phyloP scores from a whole-genome alignment of 2,113 vertebrate species.

The Elephas maximus region DNA sequence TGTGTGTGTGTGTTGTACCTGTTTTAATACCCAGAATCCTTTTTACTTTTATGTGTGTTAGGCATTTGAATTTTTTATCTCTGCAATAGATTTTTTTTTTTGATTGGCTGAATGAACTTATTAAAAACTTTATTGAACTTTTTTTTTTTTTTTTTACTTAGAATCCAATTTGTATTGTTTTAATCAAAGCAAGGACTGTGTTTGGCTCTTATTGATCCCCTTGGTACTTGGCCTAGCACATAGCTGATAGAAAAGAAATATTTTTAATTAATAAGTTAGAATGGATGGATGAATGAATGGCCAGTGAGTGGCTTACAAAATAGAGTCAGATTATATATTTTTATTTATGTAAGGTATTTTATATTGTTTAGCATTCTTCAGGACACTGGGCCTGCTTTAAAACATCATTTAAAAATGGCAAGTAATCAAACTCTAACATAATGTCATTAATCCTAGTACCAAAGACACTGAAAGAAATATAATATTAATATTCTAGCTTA shows the following conservation, averaged over 20 bases:
- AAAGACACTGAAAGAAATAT: not conserved
- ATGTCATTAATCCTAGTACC: not conserved
- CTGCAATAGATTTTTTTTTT: constrained; percentile 1
- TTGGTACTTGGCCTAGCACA: not conserved
- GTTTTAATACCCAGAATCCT: not conserved
- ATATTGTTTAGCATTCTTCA: not conserved
- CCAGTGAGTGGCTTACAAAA: not conserved
- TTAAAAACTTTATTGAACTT: not conserved
- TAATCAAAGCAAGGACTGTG: not conserved
- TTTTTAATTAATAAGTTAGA: constrained; percentile 15
- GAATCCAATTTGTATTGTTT: not conserved
- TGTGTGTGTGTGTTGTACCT: not conserved
- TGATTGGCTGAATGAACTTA: not conserved
- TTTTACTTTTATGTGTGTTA: constrained; percentile 13
- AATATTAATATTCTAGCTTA: not conserved
- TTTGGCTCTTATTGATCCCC: not conserved
- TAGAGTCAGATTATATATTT: not conserved
- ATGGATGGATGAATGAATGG: not conserved
- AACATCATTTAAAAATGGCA: not conserved
- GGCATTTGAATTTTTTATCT: not conserved
- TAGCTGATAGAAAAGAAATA: not conserved
- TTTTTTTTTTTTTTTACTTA: not conserved
- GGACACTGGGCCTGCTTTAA: not conserved
- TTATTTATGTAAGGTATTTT: constrained; percentile 1
- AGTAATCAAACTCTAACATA: not conserved